Conservation (phyloP, 2,888 invertebrate genomes). For the Galerucella pusilla region DNA sequence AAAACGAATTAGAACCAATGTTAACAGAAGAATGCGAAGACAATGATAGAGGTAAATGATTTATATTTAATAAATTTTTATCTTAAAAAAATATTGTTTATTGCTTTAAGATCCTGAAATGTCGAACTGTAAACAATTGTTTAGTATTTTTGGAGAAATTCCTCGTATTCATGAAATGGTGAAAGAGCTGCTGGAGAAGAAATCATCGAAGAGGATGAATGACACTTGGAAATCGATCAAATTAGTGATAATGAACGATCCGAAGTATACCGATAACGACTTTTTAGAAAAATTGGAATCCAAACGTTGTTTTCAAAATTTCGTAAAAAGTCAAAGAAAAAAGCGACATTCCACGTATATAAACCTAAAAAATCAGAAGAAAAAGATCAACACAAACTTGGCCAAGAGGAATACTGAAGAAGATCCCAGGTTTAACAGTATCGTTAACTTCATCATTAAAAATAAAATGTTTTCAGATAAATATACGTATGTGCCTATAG, state of each 20-base stretch:
- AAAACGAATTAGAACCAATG: no score
- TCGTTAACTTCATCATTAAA: slow-evolving; percentile 45
- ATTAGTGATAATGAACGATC: slow-evolving; percentile 42
- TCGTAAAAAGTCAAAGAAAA: slow-evolving; percentile 37
- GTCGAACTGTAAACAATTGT: slow-evolving; percentile 15
- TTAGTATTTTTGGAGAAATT: slow-evolving; percentile 26
- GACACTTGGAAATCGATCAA: slow-evolving; percentile 43
- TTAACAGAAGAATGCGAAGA: no score
- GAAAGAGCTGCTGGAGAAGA: slow-evolving; percentile 30
- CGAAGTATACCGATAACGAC: slow-evolving; percentile 25
- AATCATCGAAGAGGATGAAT: slow-evolving; percentile 19
- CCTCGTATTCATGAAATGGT: slow-evolving; percentile 29
- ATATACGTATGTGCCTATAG: slow-evolving; percentile 48
- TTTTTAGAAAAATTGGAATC: slow-evolving; percentile 41
- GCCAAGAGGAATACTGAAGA: slow-evolving; percentile 30
- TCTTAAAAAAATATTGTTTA: neutral
- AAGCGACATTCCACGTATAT: slow-evolving; percentile 44
- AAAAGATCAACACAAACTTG: slow-evolving; percentile 34
- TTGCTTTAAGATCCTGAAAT: slow-evolving; percentile 16
- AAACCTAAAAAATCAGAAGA: slow-evolving; percentile 36
- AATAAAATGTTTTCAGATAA: slow-evolving; percentile 46
- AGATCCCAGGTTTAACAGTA: slow-evolving; percentile 38
- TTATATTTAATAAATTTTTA: no score
- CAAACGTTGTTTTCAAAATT: slow-evolving; percentile 42
- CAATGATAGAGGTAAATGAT: no score